phyloP scores from a whole-genome alignment of 2,797 vertebrate genomes.

The Aplochiton taeniatus region DNA sequence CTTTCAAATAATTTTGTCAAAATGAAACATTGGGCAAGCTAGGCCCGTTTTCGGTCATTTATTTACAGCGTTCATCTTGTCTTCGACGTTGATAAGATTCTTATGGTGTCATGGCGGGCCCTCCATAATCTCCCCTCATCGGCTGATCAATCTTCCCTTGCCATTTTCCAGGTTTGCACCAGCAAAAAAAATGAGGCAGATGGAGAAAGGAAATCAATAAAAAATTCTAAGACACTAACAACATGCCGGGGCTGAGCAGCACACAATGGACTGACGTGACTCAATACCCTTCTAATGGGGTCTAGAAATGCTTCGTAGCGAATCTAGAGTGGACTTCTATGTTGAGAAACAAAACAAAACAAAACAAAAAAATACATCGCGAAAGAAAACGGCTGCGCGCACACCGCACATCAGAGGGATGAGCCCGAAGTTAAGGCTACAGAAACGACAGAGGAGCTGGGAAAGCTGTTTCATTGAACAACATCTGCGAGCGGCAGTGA shows the following conservation, averaged over 20 bases:
- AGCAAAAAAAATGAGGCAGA: conserved; percentile 31
- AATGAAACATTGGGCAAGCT: background rate
- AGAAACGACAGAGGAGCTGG: conserved; percentile 9
- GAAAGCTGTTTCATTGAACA: conserved; percentile 74
- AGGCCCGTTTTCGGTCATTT: background rate
- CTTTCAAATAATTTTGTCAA: conserved; percentile 10
- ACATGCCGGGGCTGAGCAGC: conserved; percentile 26
- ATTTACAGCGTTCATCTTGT: conserved; percentile 5
- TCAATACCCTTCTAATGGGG: background rate
- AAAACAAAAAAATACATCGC: too few relatives aligned
- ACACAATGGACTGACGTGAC: conserved; percentile 28
- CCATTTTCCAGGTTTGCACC: conserved; percentile 44
- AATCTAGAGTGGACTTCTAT: conserved; percentile 18
- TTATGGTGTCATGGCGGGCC: conserved; percentile 14
- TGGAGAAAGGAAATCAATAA: conserved; percentile 59
- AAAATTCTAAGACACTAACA: conserved; percentile 36
- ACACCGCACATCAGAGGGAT: too few relatives aligned
- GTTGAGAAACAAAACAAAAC: conserved; percentile 2
- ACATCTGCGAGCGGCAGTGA: conserved; percentile 69
- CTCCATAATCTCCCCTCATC: conserved; percentile 20
- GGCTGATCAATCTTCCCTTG: conserved; percentile 15
- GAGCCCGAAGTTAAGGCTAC: too few relatives aligned
- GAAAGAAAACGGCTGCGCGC: too few relatives aligned
- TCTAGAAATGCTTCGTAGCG: conserved; percentile 19
- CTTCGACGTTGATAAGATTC: conserved; percentile 23